phyloP scores from a whole-genome alignment of 1,140 invertebrate species.

The Zaprionus davidi region DNA sequence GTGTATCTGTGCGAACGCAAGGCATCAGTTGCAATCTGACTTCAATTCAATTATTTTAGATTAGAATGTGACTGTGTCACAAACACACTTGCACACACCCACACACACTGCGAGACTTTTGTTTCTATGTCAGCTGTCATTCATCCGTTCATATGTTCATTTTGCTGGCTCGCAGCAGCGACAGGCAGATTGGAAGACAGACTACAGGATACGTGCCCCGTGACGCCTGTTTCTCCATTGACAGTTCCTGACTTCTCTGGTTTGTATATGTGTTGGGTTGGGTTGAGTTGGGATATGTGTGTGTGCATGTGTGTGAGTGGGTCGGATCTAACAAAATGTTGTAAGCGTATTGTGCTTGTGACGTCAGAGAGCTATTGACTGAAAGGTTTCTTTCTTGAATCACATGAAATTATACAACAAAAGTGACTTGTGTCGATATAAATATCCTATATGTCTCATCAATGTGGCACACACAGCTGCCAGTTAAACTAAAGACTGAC shows the following conservation, averaged over 20 bases:
- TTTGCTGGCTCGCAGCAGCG: conserved; percentile 51
- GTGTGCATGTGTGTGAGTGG: conserved; percentile 2
- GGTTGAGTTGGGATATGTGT: neutral
- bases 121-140: conserved; percentile 82
- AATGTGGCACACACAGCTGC: neutral
- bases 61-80: conserved; percentile 82
- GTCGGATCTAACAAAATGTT: conserved; percentile 18
- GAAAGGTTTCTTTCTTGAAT: conserved; percentile 2
- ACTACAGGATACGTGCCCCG: conserved; percentile 70
- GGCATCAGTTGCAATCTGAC: conserved; percentile 82
- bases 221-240: conserved; percentile 61
- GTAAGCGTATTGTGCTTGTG: conserved; percentile 9
- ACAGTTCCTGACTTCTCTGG: conserved; percentile 37
- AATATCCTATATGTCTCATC: neutral
- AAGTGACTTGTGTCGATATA: neutral
- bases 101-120: conserved; percentile 55
- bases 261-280: neutral
- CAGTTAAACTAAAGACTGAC: neutral
- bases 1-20: conserved; percentile 30
- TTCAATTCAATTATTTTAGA: conserved; percentile 83
- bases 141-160: conserved; percentile 76
- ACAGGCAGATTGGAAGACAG: conserved; percentile 36
- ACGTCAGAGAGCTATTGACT: conserved; percentile 18
- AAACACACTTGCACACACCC: conserved; percentile 31
- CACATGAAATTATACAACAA: neutral